Percentiles rank a stretch among this genome's conserved stretches.
Evolutionary conservation across 2,888 invertebrate genomes (phyloP).

Genomic region (Liodrosophila aerea): DNA sequence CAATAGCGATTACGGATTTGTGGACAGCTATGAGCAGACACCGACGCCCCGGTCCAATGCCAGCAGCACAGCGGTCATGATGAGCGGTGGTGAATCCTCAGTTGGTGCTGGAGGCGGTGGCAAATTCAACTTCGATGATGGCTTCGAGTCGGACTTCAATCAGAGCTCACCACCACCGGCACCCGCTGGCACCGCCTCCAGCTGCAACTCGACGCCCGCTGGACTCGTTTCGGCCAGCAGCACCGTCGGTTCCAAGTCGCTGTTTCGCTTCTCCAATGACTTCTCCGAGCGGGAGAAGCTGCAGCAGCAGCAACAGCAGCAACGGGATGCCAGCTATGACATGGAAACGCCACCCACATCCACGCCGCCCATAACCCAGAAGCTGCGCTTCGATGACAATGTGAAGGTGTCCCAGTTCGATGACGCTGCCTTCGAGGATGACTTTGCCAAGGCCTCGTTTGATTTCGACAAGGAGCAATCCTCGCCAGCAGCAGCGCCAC

Average conservation of each 20-base stretch:
- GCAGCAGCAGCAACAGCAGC: slow-evolving; percentile 52
- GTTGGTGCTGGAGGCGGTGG: slow-evolving; percentile 53
- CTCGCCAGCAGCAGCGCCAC: slow-evolving; percentile 35
- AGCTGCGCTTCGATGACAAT: slow-evolving; percentile 87
- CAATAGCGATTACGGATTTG: slow-evolving; percentile 73
- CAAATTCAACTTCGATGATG: slow-evolving; percentile 82
- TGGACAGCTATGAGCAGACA: slow-evolving; percentile 80
- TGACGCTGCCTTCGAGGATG: slow-evolving; percentile 83
- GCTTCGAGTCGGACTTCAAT: slow-evolving; percentile 83
- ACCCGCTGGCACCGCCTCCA: slow-evolving; percentile 76
- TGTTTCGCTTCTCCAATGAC: slow-evolving; percentile 85
- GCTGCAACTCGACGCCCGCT: slow-evolving; percentile 79
- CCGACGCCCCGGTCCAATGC: slow-evolving; percentile 79
- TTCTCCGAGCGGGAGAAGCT: slow-evolving; percentile 83
- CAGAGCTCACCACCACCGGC: slow-evolving; percentile 78
- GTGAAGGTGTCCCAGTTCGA: slow-evolving; percentile 84
- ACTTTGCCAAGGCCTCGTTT: slow-evolving; percentile 84
- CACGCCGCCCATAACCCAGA: slow-evolving; percentile 78
- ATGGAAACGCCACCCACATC: slow-evolving; percentile 58
- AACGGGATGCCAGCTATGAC: slow-evolving; percentile 50
- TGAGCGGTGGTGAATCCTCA: slow-evolving; percentile 69
- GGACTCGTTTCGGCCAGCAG: slow-evolving; percentile 59
- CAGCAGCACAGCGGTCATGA: slow-evolving; percentile 65
- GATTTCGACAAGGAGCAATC: slow-evolving; percentile 81
- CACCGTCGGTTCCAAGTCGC: slow-evolving; percentile 73